phyloP scores from a whole-genome alignment of 2,888 invertebrate genomes.

The Acanthosepion lycidas region DNA sequence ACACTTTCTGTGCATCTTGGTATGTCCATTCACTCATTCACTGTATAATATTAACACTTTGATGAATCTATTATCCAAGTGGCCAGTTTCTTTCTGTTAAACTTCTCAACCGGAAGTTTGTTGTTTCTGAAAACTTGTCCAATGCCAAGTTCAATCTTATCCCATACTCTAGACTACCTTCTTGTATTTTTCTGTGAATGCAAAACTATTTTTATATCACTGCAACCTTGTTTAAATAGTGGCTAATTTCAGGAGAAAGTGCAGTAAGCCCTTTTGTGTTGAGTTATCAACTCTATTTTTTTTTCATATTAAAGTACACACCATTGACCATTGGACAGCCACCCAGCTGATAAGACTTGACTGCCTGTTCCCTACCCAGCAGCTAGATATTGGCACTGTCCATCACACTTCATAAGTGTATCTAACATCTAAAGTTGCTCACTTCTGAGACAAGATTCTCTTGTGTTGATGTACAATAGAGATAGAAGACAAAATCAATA shows the following conservation, averaged over 20 bases:
- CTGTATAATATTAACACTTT: too few species aligned
- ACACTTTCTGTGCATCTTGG: too few species aligned
- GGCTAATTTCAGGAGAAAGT: neutral
- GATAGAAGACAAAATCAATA: neutral
- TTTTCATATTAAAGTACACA: neutral
- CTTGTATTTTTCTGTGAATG: neutral
- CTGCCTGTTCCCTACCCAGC: neutral
- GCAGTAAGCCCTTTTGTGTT: neutral
- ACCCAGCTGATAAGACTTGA: neutral
- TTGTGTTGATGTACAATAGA: neutral
- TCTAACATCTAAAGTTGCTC: neutral
- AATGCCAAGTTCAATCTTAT: neutral
- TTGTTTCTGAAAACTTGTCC: neutral
- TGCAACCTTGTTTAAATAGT: neutral
- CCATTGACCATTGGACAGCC: neutral
- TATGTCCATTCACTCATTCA: too few species aligned
- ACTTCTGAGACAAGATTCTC: neutral
- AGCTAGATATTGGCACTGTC: neutral
- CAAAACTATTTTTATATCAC: neutral
- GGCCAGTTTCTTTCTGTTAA: neutral
- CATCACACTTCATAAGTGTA: constrained; percentile 33
- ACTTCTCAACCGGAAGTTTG: neutral
- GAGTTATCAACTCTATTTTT: neutral
- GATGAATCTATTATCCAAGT: too few species aligned
- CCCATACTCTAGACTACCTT: neutral